Evolutionary conservation across 2,888 invertebrate genomes (phyloP), one percentile per base, ranked within the genome.

Genomic region (Epistrophe grossulariae): DNA sequence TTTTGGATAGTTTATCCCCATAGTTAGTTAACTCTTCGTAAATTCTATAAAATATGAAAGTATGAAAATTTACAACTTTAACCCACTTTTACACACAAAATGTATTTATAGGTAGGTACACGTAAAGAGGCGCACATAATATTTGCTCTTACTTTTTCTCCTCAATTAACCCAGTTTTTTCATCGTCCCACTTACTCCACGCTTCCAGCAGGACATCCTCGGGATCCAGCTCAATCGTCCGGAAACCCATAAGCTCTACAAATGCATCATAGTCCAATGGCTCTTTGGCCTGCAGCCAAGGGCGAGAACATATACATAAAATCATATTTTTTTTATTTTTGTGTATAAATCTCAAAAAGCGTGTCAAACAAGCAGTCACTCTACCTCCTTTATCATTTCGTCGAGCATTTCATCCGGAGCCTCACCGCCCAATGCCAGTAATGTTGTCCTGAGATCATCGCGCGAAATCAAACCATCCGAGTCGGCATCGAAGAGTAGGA

Each of bases 401-500:
- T 93, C 94, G 10, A 95, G 93, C 35, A 94, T 93, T 76, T 94
- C 94, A 35, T 95, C 95, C 15, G 94, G 93, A 1, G 94, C 93
- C 2, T 93, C 92, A 85, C 94, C 94, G 3, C 95, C 95, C 73
- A 95, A 92, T 43, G 95, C 95, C 73, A 94, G 93, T 57, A 95
- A 93, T 0, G 95, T 95, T 38, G 94, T 94, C 13, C 95, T 94
- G 77, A 96, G 93, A 90, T 96, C 96, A 79, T 94, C 94, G 89
- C 94, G 94, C 89, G 95, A 95, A 85, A 96, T 95, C 89, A 94
- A 93, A 0, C 96, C 96, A 89, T 95, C 95, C 31, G 94, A 94
- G 88, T 96, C 94, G 90, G 95, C 92, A 89, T 96, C 95, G 88
- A 95, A 95, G 6, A 96, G 93, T 57, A 94, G 92, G 90, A 96